Evolutionary conservation across 1,140 invertebrate species (phyloP).

Genomic region (Gryon sp.): DNA sequence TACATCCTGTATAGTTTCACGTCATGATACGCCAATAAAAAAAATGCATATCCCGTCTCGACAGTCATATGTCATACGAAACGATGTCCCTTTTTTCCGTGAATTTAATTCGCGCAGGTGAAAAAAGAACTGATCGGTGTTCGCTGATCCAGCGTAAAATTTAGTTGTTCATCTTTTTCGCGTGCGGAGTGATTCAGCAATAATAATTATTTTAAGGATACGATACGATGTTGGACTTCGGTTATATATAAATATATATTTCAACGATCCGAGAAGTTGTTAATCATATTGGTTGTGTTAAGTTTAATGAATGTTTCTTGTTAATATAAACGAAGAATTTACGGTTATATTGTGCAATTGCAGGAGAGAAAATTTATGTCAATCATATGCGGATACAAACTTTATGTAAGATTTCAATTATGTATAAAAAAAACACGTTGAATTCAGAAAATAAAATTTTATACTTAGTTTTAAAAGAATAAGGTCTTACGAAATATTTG

Average conservation of each 20-base stretch:
- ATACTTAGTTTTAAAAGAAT: slow-evolving; percentile 50
- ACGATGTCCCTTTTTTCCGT: slow-evolving; percentile 19
- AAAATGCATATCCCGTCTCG: slow-evolving; percentile 11
- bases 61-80: slow-evolving; percentile 12
- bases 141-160: too few relatives aligned
- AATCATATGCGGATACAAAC: slow-evolving; percentile 19
- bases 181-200: slow-evolving; percentile 19
- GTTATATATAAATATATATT: slow-evolving; percentile 33
- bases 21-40: slow-evolving; percentile 38
- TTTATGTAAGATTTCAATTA: slow-evolving; percentile 38
- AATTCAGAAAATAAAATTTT: slow-evolving; percentile 54
- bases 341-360: slow-evolving; percentile 43
- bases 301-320: slow-evolving; percentile 41
- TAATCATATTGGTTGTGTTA: slow-evolving; percentile 32
- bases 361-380: slow-evolving; percentile 32
- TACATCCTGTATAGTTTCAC: slow-evolving; percentile 5
- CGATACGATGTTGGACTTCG: slow-evolving; percentile 25
- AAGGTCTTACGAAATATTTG: slow-evolving; percentile 26
- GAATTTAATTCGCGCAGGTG: neutral
- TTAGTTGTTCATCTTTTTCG: slow-evolving; percentile 3
- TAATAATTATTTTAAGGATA: slow-evolving; percentile 36
- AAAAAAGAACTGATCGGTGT: neutral
- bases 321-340: slow-evolving; percentile 25
- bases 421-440: slow-evolving; percentile 42
- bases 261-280: slow-evolving; percentile 29